Conservation (phyloP, 2,113 vertebrate species). For the Colistium nudipinnis region DNA sequence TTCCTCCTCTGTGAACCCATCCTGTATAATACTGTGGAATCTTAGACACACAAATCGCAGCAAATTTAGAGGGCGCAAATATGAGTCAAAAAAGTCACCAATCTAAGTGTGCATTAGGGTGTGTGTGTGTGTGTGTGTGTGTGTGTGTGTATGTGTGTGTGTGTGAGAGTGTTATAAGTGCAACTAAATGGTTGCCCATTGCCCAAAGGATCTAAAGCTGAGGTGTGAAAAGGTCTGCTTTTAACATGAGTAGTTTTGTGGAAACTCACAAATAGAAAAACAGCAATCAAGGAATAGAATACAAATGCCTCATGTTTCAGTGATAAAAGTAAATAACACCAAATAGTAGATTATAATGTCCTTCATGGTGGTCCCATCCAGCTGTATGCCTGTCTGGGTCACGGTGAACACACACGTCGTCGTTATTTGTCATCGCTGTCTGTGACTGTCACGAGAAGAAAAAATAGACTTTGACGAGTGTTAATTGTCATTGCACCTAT, state of each 20-base stretch:
- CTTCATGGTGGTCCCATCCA: not conserved
- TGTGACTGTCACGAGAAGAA: not conserved
- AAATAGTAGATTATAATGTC: not conserved
- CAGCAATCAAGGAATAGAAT: not conserved
- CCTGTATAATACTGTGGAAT: no score
- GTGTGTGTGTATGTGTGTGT: not conserved
- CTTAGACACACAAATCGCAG: no score
- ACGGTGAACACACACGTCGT: not conserved
- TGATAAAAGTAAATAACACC: not conserved
- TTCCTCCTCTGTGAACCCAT: conserved; percentile 1
- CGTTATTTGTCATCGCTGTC: not conserved
- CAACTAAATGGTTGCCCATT: no score
- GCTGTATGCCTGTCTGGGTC: not conserved
- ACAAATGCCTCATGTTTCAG: not conserved
- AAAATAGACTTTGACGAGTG: not conserved
- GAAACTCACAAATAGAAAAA: not conserved
- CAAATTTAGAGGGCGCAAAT: no score
- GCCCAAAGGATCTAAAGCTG: not conserved
- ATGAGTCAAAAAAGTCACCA: no score
- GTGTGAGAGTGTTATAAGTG: not conserved
- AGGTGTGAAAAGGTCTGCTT: not conserved
- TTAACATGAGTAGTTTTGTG: no score
- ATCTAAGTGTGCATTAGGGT: conserved; percentile 8
- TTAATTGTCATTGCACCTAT: no score
- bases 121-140: no score